Evolutionary conservation across 1,140 invertebrate genomes (phyloP), one percentile per base, ranked within the genome.

Genomic region (Aphidius ervi): DNA sequence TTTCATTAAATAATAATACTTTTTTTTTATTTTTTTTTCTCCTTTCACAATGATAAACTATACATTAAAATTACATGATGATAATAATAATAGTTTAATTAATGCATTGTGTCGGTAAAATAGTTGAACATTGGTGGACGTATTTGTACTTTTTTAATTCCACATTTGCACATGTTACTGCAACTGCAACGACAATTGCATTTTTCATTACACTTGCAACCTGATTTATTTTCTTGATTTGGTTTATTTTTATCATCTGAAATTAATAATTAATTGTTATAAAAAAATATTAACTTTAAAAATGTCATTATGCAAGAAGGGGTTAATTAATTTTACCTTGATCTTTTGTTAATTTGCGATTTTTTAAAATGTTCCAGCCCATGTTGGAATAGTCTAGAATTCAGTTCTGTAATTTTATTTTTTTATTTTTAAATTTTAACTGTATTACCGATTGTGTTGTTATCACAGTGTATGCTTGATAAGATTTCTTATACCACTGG

Each of bases 71-170:
- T 37, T 45, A 39, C 40, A 16, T 20, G n/a, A 16, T 20, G n/a
- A 52, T 46, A 42, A 54, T 16, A 5, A 43, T 6, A 16, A 23
- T 42, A 9, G 42, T 3, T 9, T 23, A 16, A 8, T 74, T 66
- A 77, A 59, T 77, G 72, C 74, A 76, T 78, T 9, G 65, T 68
- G 54, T 76, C 71, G 1, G 73, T 78, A 55, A 70, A 78, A 58
- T 72, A 73, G 31, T 66, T 69, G 47, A 76, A 78, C 60, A 76
- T 63, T 4, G 74, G 73, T 37, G 69, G 70, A 23, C 63, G 68
- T 59, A 78, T 71, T 47, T 69, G 59, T 41, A 74, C 62, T 16
- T 63, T 62, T 59, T 68, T 74, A 2, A 63, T 70, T 2, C 63
- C 66, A 60, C 73, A 74, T 65, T 72, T 73, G 63, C 75, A 77